Percentiles rank a stretch among this genome's conserved stretches.
Conservation (phyloP, 2,113 vertebrate species). For the Eulacestoma nigropectus region DNA sequence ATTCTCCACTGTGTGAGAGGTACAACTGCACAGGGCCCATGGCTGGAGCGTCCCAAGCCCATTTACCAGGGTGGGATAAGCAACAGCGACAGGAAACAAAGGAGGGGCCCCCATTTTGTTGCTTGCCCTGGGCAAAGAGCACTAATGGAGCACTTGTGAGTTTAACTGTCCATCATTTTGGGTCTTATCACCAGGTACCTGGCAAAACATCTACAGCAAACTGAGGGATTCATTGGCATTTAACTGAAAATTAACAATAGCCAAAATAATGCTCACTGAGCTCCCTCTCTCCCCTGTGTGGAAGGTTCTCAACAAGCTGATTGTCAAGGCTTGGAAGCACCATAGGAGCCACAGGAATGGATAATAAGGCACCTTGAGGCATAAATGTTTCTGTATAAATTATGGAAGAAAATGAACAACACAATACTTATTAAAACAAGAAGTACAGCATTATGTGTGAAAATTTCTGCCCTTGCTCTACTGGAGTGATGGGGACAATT, state of each 20-base stretch:
- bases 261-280: background rate
- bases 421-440: background rate
- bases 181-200: background rate
- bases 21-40: background rate
- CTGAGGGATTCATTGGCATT: background rate
- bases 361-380: background rate
- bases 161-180: background rate
- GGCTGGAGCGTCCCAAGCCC: background rate
- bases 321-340: background rate
- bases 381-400: conserved; percentile 21
- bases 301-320: background rate
- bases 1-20: background rate
- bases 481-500: background rate
- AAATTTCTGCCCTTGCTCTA: background rate
- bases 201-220: background rate
- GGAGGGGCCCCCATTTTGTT: background rate
- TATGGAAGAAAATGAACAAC: background rate
- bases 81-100: background rate
- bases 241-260: background rate
- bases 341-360: background rate
- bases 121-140: background rate
- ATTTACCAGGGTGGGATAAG: background rate
- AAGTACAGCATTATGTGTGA: background rate
- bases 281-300: background rate
- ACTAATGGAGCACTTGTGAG: background rate